Conservation (phyloP, 2,888 invertebrate species). For the Yponomeuta plumbellus region DNA sequence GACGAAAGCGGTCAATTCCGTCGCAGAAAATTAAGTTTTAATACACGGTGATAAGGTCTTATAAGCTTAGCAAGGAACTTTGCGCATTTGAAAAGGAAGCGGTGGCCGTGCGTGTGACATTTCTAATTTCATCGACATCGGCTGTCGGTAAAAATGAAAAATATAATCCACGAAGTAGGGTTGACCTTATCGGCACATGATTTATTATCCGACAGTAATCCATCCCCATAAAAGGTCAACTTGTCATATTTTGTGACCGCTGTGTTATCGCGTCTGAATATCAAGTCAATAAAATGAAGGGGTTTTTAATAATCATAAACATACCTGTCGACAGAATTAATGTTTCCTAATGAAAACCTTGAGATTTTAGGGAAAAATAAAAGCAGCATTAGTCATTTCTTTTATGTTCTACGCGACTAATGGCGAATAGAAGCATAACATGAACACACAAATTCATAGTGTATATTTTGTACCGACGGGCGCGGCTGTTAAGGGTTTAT, state of each 20-base stretch:
- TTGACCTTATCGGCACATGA: neutral
- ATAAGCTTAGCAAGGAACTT: neutral
- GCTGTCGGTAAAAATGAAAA: constrained; percentile 5
- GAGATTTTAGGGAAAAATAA: neutral
- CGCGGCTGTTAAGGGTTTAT: neutral
- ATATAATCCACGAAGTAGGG: constrained; percentile 3
- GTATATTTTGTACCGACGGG: neutral
- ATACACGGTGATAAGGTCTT: neutral
- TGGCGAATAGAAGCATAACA: neutral
- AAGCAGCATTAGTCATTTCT: neutral
- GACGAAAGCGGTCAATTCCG: neutral
- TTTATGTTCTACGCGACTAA: neutral
- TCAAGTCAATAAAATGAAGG: neutral
- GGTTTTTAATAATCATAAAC: neutral
- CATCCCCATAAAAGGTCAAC: constrained; percentile 12
- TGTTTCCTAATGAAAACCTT: neutral
- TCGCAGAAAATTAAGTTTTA: neutral
- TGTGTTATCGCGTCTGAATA: constrained; percentile 1
- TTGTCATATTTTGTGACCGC: constrained; percentile 3
- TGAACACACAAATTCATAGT: neutral
- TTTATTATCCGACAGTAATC: constrained; percentile 8
- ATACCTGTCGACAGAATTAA: neutral
- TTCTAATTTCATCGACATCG: constrained; percentile 5
- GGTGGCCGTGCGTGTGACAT: constrained; percentile 7
- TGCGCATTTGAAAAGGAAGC: neutral